Conservation (phyloP, 1,140 invertebrate genomes). For the Drosophila ficusphila region DNA sequence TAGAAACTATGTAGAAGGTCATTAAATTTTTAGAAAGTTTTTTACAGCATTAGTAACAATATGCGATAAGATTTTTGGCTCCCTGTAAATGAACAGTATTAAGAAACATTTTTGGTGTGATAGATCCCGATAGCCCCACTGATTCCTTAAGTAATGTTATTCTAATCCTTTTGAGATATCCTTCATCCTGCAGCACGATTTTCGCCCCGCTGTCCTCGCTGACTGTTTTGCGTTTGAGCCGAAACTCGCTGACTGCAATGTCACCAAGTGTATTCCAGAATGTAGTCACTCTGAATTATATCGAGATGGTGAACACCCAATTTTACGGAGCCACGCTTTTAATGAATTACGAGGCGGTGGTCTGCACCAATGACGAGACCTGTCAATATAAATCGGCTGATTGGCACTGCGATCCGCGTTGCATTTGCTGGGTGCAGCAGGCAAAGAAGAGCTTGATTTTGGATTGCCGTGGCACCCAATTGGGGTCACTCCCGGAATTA, state of each 20-base stretch:
- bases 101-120: not conserved
- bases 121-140: not conserved
- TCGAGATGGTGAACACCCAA: constrained; percentile 67
- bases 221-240: constrained; percentile 44
- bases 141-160: not conserved
- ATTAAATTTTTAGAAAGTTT: too few species aligned
- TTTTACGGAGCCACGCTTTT: constrained; percentile 66
- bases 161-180: constrained; percentile 20
- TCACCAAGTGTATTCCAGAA: constrained; percentile 28
- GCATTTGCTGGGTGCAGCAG: constrained; percentile 84
- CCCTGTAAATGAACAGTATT: constrained; percentile 2
- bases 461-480: constrained; percentile 85
- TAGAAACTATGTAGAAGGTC: too few species aligned
- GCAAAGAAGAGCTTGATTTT: constrained; percentile 83
- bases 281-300: constrained; percentile 34
- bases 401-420: constrained; percentile 84
- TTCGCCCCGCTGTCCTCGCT: constrained; percentile 57
- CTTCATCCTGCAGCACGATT: constrained; percentile 46
- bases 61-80: not conserved
- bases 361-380: constrained; percentile 81
- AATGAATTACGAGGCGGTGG: constrained; percentile 74
- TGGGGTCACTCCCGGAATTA: constrained; percentile 71
- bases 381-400: constrained; percentile 66
- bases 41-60: not conserved
- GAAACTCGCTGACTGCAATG: constrained; percentile 56